These are phyloP conservation scores for Aleiodes testaceus DNA, from an alignment of 2,888 invertebrate genomes.

Conservation along the genomic window DNA sequence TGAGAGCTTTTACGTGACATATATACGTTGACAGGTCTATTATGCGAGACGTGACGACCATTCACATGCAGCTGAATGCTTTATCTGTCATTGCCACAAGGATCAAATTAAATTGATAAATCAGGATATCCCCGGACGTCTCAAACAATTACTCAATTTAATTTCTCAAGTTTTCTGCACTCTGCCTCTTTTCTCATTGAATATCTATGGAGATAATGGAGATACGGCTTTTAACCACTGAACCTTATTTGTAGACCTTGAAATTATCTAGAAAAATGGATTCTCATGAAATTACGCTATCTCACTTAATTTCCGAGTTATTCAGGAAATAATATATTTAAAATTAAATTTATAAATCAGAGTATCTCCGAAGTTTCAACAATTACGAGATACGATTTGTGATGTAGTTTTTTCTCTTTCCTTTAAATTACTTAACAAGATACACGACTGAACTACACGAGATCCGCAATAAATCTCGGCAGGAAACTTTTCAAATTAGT, in stretches of 20 bases:
- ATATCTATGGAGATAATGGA: not conserved
- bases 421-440: too few relatives aligned
- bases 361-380: not conserved
- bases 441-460: too few relatives aligned
- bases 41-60: conserved; percentile 25
- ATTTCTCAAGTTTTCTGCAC: not conserved
- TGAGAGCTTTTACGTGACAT: conserved; percentile 26
- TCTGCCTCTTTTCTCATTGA: not conserved
- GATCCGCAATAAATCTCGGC: too few relatives aligned
- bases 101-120: not conserved
- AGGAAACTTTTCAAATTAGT: conserved; percentile 16
- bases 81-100: not conserved
- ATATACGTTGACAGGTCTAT: conserved; percentile 36
- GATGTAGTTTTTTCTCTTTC: not conserved
- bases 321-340: too few relatives aligned
- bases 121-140: not conserved
- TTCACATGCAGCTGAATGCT: conserved; percentile 25
- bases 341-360: not conserved
- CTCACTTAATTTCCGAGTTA: too few relatives aligned
- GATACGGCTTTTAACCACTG: not conserved
- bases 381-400: not conserved
- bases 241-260: too few relatives aligned
- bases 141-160: not conserved
- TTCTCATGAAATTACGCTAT: too few relatives aligned
- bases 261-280: too few relatives aligned